Evolutionary conservation across 37 sponge, comb jelly and placozoan genomes (phyloP).

Genomic region (Crambe crambe): DNA sequence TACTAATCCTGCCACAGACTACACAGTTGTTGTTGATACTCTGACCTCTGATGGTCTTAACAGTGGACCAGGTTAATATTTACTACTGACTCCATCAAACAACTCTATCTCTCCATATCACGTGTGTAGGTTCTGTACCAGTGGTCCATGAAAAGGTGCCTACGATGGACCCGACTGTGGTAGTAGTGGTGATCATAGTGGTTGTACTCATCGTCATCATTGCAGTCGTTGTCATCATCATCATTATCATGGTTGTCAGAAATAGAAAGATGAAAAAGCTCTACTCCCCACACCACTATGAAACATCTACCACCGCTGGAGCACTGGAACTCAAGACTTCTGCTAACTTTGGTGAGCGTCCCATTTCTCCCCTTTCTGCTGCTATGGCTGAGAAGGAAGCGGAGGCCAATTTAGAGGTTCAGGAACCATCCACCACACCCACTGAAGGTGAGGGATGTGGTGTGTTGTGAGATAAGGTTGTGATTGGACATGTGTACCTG

Average conservation of each 20-base stretch:
- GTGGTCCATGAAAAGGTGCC: neutral
- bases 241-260: neutral
- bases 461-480: neutral
- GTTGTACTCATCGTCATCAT: neutral
- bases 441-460: conserved; percentile 4
- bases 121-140: neutral
- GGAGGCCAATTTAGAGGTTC: neutral
- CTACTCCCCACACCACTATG: neutral
- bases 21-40: conserved; percentile 10
- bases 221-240: neutral
- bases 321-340: neutral
- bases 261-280: neutral
- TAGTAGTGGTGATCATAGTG: conserved; percentile 8
- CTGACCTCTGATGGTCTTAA: neutral
- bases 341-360: neutral
- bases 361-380: neutral
- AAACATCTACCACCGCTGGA: neutral
- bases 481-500: neutral
- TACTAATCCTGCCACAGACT: conserved; percentile 16
- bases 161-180: neutral
- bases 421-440: neutral
- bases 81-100: neutral
- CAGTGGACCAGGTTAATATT: no score
- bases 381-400: conserved; percentile 1
- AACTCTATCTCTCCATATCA: neutral